Evolutionary conservation across 2,888 invertebrate species (phyloP).

Genomic region (Neoaliturus tenellus): DNA sequence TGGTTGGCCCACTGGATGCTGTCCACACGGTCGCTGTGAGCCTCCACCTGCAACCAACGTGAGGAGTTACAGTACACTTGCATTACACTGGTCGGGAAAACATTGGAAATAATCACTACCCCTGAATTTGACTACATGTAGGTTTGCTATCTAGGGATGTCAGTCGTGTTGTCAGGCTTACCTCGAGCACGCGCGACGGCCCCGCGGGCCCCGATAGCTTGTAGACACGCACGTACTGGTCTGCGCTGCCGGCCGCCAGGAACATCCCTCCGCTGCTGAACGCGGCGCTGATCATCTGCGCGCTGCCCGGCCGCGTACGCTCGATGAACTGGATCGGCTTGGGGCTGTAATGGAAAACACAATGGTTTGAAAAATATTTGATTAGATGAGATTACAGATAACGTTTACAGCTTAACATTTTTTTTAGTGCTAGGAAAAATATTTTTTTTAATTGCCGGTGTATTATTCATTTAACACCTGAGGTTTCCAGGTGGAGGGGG

Average conservation of each 20-base stretch:
- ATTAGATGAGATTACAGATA: too few relatives aligned
- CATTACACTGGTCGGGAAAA: too few relatives aligned
- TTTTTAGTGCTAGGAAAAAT: not conserved
- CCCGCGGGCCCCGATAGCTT: conserved; percentile 83
- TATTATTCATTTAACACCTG: too few relatives aligned
- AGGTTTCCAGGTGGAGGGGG: too few relatives aligned
- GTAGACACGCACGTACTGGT: conserved; percentile 96
- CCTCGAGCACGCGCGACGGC: conserved; percentile 81
- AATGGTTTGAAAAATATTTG: too few relatives aligned
- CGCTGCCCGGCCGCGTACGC: conserved; percentile 93
- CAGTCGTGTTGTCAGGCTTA: too few relatives aligned
- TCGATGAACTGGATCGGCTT: conserved; percentile 96
- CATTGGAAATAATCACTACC: too few relatives aligned
- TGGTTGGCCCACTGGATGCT: conserved; percentile 96
- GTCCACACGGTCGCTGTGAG: conserved; percentile 95
- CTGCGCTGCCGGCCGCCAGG: conserved; percentile 95
- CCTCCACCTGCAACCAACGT: conserved; percentile 87
- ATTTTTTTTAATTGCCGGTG: too few relatives aligned
- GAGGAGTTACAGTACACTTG: too few relatives aligned
- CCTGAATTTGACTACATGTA: too few relatives aligned
- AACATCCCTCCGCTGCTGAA: conserved; percentile 93
- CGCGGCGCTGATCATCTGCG: conserved; percentile 96
- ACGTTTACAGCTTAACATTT: not conserved
- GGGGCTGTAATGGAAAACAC: conserved; percentile 77
- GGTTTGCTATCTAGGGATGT: too few relatives aligned